Evolutionary conservation across 2,113 vertebrate species (phyloP).

Genomic region (Brachirus orientalis): DNA sequence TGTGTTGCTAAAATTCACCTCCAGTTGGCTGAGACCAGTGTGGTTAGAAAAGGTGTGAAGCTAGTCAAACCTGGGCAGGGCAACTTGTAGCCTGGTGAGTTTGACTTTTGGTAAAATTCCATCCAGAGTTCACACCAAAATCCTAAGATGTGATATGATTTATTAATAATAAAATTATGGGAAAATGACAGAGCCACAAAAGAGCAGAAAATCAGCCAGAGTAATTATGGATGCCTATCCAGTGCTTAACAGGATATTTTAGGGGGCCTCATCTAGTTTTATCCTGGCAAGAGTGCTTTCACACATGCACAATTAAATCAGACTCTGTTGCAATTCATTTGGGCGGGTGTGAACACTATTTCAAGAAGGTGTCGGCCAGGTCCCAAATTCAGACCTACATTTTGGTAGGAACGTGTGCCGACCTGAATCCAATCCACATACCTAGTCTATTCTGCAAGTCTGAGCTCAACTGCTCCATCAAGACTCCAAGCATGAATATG

Average conservation of each 20-base stretch:
- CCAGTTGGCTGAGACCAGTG: constrained; percentile 5
- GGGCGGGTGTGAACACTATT: not conserved
- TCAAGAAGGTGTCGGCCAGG: not conserved
- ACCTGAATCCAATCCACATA: not conserved
- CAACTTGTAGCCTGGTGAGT: too few relatives aligned
- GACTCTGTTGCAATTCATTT: not conserved
- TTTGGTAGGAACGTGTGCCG: not conserved
- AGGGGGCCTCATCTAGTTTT: constrained; percentile 5
- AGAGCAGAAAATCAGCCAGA: not conserved
- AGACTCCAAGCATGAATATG: not conserved
- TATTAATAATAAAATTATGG: not conserved
- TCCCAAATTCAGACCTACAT: not conserved
- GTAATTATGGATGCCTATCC: not conserved
- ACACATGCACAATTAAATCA: not conserved
- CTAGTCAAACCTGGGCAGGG: not conserved
- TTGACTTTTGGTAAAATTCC: constrained; percentile 1
- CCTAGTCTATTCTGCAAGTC: not conserved
- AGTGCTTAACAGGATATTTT: not conserved
- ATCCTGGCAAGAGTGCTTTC: not conserved
- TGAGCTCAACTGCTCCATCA: not conserved
- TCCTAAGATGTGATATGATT: not conserved
- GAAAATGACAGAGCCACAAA: not conserved
- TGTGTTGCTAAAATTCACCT: constrained; percentile 26
- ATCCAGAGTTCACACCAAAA: constrained; percentile 3
- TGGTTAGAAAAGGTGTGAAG: not conserved